Evolutionary conservation across 1,140 invertebrate genomes (phyloP).

Genomic region (Solenopsis fugax): DNA sequence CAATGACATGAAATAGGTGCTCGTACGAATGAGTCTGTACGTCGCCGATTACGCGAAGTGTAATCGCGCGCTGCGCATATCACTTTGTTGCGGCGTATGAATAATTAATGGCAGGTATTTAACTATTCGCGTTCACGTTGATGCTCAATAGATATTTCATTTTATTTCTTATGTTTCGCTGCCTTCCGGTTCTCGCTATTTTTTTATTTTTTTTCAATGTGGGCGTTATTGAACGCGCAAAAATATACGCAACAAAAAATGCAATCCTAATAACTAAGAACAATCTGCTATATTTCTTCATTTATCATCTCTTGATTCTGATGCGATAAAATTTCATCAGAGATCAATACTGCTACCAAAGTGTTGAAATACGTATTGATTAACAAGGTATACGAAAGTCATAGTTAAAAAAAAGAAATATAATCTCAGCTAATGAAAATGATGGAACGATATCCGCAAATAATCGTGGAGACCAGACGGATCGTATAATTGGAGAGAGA

Average conservation of each 20-base stretch:
- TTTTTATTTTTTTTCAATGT: not conserved
- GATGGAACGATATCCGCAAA: not conserved
- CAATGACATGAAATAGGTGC: constrained; percentile 38
- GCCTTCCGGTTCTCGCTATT: not conserved
- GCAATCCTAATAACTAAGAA: not conserved
- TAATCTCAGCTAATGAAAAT: not conserved
- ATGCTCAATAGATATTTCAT: constrained; percentile 18
- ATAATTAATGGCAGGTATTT: constrained; percentile 71
- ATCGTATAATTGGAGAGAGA: constrained; percentile 22
- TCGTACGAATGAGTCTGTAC: constrained; percentile 13
- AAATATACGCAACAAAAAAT: not conserved
- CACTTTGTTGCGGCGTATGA: constrained; percentile 64
- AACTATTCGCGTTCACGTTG: constrained; percentile 5
- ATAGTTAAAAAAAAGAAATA: not conserved
- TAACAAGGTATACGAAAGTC: not conserved
- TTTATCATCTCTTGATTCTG: not conserved
- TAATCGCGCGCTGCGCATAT: constrained; percentile 59
- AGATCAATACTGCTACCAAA: not conserved
- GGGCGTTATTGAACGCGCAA: not conserved
- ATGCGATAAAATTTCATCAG: not conserved
- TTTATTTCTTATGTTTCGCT: constrained; percentile 11
- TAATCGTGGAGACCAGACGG: not conserved
- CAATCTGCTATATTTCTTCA: not conserved
- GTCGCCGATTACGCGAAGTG: constrained; percentile 27
- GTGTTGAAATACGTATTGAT: not conserved